Evolutionary conservation across 2,797 vertebrate species (phyloP).

Genomic region (Pseudopleuronectes americanus): DNA sequence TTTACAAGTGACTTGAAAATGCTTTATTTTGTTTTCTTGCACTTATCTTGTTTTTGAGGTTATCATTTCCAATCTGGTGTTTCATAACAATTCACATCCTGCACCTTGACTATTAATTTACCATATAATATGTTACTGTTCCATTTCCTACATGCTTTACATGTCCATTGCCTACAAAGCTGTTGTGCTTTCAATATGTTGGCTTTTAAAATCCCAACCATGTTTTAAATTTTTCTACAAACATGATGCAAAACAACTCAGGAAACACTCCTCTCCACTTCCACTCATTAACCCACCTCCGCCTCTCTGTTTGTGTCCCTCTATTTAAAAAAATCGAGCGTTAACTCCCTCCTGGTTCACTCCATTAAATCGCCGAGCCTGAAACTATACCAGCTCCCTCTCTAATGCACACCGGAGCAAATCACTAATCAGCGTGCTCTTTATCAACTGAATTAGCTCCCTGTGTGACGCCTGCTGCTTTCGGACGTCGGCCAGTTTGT

Average conservation of each 20-base stretch:
- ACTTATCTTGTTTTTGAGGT: background rate
- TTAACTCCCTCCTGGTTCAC: conserved; percentile 17
- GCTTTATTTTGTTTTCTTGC: too few relatives aligned
- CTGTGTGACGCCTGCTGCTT: conserved; percentile 27
- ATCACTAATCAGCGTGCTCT: conserved; percentile 36
- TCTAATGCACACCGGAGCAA: conserved; percentile 25
- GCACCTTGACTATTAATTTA: background rate
- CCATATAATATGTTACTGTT: background rate
- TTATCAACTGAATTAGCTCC: conserved; percentile 55
- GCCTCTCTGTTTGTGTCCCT: conserved; percentile 2
- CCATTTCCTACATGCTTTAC: background rate
- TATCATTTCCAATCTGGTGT: background rate
- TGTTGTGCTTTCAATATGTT: background rate
- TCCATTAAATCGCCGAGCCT: conserved; percentile 12
- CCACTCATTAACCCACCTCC: conserved; percentile 11
- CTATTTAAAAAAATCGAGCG: conserved; percentile 30
- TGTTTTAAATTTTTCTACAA: background rate
- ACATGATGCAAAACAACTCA: conserved; percentile 1
- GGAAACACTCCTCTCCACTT: background rate
- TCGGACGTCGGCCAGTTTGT: conserved; percentile 7
- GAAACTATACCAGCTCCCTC: conserved; percentile 7
- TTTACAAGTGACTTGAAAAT: too few relatives aligned
- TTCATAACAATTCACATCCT: background rate
- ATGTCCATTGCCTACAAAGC: background rate
- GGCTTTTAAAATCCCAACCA: background rate